A percentile compares a stretch with the other conserved stretches of the same genome.
These are phyloP conservation scores for Trissonchulus latispiculum DNA, from an alignment of 2,888 invertebrate genomes.

Conservation along the genomic window DNA sequence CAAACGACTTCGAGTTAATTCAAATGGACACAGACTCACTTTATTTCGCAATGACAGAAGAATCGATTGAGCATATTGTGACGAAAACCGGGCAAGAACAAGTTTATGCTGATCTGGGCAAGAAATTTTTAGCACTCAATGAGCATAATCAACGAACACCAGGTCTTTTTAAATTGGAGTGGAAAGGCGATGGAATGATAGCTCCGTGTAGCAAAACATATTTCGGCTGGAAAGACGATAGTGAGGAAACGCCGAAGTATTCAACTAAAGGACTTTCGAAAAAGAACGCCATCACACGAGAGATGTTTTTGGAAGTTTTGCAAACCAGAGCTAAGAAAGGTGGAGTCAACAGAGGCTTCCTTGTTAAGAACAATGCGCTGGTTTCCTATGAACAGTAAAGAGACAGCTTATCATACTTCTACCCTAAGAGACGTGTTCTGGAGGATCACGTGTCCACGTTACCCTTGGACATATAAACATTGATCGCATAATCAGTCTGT, in stretches of 20 bases:
- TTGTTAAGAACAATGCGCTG: neutral
- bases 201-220: neutral
- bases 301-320: neutral
- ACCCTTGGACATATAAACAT: too few relatives aligned
- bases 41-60: neutral
- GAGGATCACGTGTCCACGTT: neutral
- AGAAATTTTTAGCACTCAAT: neutral
- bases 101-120: neutral
- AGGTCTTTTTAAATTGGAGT: neutral
- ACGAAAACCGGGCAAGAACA: too few relatives aligned
- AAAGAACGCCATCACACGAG: neutral
- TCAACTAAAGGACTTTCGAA: neutral
- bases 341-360: constrained; percentile 3
- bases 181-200: neutral
- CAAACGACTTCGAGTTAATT: neutral
- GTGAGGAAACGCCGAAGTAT: neutral
- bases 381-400: neutral
- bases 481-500: too few relatives aligned
- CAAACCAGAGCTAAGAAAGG: neutral
- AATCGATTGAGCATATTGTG: neutral
- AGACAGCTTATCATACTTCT: neutral
- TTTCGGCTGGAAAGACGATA: neutral
- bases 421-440: neutral
- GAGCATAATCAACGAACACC: neutral
- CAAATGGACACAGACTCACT: neutral